Percentiles rank a stretch among this genome's conserved stretches.
Conservation (phyloP, 2,113 vertebrate species). For the Aix galericulata region DNA sequence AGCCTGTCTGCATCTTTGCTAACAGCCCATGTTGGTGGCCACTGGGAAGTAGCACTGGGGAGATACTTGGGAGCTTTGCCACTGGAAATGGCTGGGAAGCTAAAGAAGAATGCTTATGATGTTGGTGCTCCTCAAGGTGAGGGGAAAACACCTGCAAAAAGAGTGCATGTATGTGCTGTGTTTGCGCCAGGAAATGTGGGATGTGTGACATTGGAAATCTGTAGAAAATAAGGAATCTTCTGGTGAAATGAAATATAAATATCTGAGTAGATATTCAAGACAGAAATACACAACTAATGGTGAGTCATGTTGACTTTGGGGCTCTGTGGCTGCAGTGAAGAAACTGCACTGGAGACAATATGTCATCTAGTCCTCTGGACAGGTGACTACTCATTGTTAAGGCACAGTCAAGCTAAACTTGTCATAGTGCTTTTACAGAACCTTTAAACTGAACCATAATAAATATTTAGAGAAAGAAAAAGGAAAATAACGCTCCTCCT, state of each 20-base stretch:
- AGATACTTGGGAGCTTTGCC: background rate
- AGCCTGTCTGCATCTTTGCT: accelerated
- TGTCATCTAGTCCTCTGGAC: background rate
- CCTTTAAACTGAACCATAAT: background rate
- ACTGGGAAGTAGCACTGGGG: too few relatives aligned
- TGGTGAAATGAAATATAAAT: background rate
- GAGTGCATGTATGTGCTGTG: accelerated
- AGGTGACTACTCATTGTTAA: background rate
- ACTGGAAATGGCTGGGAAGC: background rate
- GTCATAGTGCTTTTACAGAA: background rate
- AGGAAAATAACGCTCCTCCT: background rate
- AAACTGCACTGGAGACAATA: background rate
- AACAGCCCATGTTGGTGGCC: background rate
- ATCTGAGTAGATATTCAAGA: background rate
- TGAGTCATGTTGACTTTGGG: background rate
- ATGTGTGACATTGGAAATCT: background rate
- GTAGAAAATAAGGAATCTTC: background rate
- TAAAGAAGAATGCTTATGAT: background rate
- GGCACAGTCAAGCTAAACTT: background rate
- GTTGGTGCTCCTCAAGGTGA: too few relatives aligned
- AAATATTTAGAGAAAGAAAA: too few relatives aligned
- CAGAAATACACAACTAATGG: background rate
- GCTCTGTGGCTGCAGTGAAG: too few relatives aligned
- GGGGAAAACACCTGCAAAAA: background rate
- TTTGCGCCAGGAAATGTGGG: background rate